Evolutionary conservation across 1,140 invertebrate genomes (phyloP), one percentile per base, ranked within the genome.

Genomic region (Andrena cerasifolii): DNA sequence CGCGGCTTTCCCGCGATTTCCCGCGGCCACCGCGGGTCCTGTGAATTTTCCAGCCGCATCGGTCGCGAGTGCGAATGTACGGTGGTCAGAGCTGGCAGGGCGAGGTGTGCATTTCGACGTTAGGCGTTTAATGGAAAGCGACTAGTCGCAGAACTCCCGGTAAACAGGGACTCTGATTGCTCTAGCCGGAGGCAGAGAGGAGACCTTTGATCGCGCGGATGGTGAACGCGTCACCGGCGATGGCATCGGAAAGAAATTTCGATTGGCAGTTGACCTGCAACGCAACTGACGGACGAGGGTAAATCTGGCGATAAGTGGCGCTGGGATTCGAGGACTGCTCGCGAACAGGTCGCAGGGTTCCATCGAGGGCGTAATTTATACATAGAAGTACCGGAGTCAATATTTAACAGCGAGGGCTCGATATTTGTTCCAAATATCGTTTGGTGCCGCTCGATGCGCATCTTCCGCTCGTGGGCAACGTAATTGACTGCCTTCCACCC

Each of bases 1-100:
- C n/a, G 3, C 24, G 21, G 28, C 26, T 61, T 75, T 59, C 74
- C 53, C 65, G 74, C 74, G 66, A 47, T 49, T 70, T 74, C 8
- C 24, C 65, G 8, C 5, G 21, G 16, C 0, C n/a, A 21, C 0
- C 26, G 10, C 16, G 14, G 3, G 21, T 26, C 8, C 16, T n/a
- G n/a, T 1, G 14, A 1, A 33, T 21, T n/a, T 16, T 43, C 18
- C 8, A 31, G 18, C 5, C n/a, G 28, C 14, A n/a, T 33, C 8
- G 16, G 24, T 16, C 36, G 18, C 61, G n/a, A 65, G 36, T 53
- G 71, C 1, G 31, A 43, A 31, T 47, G 6, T 1, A n/a, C 18
- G 28, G 6, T 47, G 16, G 21, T 36, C 8, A 8, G 26, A 67
- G 24, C 14, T 1, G 24, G 7, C 53, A 16, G n/a, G 18, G 26